These are phyloP conservation scores for Mythimna albipuncta DNA, from an alignment of 2,888 invertebrate genomes.

Conservation along the genomic window DNA sequence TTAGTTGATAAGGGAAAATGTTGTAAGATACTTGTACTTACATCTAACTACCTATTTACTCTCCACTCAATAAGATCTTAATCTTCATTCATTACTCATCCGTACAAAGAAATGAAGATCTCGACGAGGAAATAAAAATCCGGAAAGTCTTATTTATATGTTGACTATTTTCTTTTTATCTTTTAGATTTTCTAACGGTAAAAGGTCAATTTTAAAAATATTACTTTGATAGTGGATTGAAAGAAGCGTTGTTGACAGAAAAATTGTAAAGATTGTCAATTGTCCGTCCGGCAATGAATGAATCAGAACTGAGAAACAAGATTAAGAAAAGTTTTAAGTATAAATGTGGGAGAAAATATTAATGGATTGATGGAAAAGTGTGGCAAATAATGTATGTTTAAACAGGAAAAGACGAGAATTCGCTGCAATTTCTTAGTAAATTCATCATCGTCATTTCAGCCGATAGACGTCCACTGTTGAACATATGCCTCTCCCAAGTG, in stretches of 20 bases:
- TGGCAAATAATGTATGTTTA: too few relatives aligned
- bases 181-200: conserved; percentile 16
- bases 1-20: too few relatives aligned
- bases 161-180: neutral
- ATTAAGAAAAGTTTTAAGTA: neutral
- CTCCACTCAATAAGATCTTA: neutral
- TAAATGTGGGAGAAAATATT: too few relatives aligned
- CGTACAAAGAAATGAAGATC: conserved; percentile 5
- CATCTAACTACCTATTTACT: neutral
- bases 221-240: neutral
- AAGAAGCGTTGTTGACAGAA: neutral
- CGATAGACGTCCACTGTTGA: too few relatives aligned
- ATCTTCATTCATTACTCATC: neutral
- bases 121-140: conserved; percentile 20
- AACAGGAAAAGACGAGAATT: too few relatives aligned
- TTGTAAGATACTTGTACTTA: too few relatives aligned
- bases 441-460: too few relatives aligned
- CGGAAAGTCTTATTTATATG: conserved; percentile 11
- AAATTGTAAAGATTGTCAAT: neutral
- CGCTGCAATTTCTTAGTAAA: too few relatives aligned
- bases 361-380: too few relatives aligned
- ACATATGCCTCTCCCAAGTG: too few relatives aligned
- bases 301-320: too few relatives aligned
- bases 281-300: neutral
- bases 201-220: conserved; percentile 7